Conservation (phyloP, 2,888 invertebrate genomes). For the Cotesia congregata region DNA sequence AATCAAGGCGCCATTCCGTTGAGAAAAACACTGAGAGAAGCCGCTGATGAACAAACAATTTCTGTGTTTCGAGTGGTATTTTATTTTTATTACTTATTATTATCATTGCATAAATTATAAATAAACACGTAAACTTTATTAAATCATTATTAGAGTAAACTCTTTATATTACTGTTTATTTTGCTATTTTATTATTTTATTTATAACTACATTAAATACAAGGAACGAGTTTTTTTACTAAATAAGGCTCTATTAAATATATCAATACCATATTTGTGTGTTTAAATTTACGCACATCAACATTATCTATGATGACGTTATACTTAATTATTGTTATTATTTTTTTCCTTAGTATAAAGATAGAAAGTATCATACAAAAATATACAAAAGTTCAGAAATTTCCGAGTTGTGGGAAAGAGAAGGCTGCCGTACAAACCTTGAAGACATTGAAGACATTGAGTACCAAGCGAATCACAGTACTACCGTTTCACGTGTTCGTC, state of each 20-base stretch:
- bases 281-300: background rate
- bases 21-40: constrained; percentile 64
- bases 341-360: constrained; percentile 58
- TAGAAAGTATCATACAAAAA: constrained; percentile 59
- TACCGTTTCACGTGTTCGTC: constrained; percentile 60
- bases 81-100: constrained; percentile 35
- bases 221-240: constrained; percentile 73
- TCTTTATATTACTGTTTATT: too few relatives aligned
- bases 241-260: constrained; percentile 69
- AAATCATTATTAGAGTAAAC: background rate
- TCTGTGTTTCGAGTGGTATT: constrained; percentile 67
- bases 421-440: constrained; percentile 57
- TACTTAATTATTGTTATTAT: background rate
- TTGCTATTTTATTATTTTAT: background rate
- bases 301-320: background rate
- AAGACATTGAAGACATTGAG: constrained; percentile 53
- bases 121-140: constrained; percentile 3
- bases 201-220: background rate
- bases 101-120: constrained; percentile 11
- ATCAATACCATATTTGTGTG: background rate
- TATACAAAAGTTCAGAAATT: constrained; percentile 60
- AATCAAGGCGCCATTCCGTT: constrained; percentile 76
- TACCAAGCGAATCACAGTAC: constrained; percentile 59
- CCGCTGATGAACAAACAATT: constrained; percentile 57
- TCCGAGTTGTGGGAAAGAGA: constrained; percentile 61